Evolutionary conservation across 2,797 vertebrate genomes (phyloP), one percentile per base, ranked within the genome.

Genomic region (Dromococcyx pavoninus): DNA sequence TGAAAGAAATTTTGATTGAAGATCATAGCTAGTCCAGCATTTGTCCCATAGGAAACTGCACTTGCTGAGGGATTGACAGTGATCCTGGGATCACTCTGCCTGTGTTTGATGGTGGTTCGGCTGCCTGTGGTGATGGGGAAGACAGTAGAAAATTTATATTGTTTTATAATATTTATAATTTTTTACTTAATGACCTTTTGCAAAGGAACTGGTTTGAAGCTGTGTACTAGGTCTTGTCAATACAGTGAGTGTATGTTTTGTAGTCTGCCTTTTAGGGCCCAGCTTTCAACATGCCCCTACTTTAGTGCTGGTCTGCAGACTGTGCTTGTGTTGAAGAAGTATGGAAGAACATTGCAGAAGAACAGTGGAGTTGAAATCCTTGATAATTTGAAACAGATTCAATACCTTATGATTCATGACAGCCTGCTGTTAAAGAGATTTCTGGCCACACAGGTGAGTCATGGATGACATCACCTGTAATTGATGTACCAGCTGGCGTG

Each of bases 391-490:
- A 43, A 69, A 53, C 70, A 37, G 56, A 4, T 4, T 32, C 50
- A 71, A 6, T 54, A 50, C 37, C 22, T 79, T 41, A 17, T 50
- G 43, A 69, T 81, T 89, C 33, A 3, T 39, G n/a, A 13, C 12
- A 84, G 32, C 32, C 22, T 89, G 33, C 28, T 53, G 7, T 44
- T 46, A 28, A 28, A 86, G 51, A 64, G 43, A 46, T 24, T 62
- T 87, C 48, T 72, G 74, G 60, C 33, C 64, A 32, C 15, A 66
- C 37, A 71, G 17, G 17, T 33, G 72, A 60, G 62, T 74, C 51
- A 56, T 0, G 0, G 30, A n/a, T 0, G 1, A 27, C 30, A 33
- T 60, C 27, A 41, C 13, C 25, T 39, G 2, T 35, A n/a, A 8
- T 12, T 18, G 37, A 65, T 50, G 25, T 19, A 9, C 24, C 12